Evolutionary conservation across 2,888 invertebrate genomes (phyloP), one percentile per base, ranked within the genome.

Genomic region (Eurytoma californica): DNA sequence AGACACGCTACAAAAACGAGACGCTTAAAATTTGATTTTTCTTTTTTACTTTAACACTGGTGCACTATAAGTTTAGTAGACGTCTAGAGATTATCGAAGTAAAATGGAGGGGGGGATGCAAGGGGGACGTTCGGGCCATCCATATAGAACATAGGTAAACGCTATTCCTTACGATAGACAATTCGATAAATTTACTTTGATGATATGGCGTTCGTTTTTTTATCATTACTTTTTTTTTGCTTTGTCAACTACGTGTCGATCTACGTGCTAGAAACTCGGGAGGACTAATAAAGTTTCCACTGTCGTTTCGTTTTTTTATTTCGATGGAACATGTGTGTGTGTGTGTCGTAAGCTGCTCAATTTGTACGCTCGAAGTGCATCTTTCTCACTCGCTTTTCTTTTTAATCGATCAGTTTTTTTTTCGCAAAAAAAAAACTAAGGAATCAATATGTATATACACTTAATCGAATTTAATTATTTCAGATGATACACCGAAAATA

Each of bases 31-130:
- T 14, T 5, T 73, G 20, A 18, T 28, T 53, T 49, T 18, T 24
- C n/a, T n/a, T 18, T 65, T 58, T 60, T 47, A 18, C 24, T 20
- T 70, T 72, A 28, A 49, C 73, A 78, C 72, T 77, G 73, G 68
- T 83, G 51, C 49, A 67, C 24, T 70, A 72, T 67, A 72, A 60
- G 39, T 39, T 58, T 74, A 72, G 72, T 82, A 84, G 80, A 83
- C 82, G 83, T 83, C 82, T 81, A 84, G 83, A 80, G 82, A 83
- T 24, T 84, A 81, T 82, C 82, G 72, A 80, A 80, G 53, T 72
- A 60, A 12, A 63, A 58, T 72, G 63, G 20, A 49, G 61, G 28
- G 61, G 68, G 57, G 20, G 24, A 24, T 39, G 55, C 39, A 82
- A 70, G 74, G 72, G 65, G 69, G 65, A 61, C 66, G 39, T 58